A percentile compares a stretch with the other conserved stretches of the same genome.
Evolutionary conservation across 2,797 vertebrate species (phyloP).

Genomic region (Mormyrus proboscirostris): DNA sequence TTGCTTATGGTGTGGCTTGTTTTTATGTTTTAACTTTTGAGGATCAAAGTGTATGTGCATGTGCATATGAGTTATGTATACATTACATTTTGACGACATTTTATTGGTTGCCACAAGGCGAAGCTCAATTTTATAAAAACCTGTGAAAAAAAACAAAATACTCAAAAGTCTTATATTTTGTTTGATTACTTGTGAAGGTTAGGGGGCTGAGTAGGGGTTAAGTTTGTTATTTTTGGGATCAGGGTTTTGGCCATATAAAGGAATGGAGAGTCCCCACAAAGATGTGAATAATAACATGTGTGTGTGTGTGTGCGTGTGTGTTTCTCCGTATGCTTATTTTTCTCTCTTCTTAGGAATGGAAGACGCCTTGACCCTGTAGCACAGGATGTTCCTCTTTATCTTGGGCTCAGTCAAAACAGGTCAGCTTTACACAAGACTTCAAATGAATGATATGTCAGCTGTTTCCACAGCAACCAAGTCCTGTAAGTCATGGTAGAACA

Average conservation of each 20-base stretch:
- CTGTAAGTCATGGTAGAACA: neutral
- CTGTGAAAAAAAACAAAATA: neutral
- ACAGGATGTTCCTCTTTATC: slow-evolving; percentile 30
- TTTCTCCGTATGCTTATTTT: neutral
- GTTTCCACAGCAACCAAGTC: slow-evolving; percentile 9
- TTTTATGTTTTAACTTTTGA: neutral
- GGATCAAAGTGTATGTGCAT: neutral
- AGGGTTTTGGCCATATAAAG: neutral
- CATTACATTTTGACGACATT: neutral
- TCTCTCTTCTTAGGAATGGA: neutral
- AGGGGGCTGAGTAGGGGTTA: neutral
- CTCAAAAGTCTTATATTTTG: neutral
- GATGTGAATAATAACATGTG: neutral
- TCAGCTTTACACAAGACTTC: neutral
- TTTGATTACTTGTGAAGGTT: neutral
- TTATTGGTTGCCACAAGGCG: neutral
- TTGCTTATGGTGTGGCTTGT: neutral
- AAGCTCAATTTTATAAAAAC: neutral
- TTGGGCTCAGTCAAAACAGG: neutral
- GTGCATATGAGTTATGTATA: neutral
- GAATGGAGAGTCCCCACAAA: neutral
- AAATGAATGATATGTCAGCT: neutral
- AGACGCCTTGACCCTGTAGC: neutral
- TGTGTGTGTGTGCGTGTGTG: neutral
- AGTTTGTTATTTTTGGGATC: neutral